These are phyloP conservation scores for Myxocyprinus asiaticus DNA, from an alignment of 2,113 vertebrate genomes.

Conservation along the genomic window DNA sequence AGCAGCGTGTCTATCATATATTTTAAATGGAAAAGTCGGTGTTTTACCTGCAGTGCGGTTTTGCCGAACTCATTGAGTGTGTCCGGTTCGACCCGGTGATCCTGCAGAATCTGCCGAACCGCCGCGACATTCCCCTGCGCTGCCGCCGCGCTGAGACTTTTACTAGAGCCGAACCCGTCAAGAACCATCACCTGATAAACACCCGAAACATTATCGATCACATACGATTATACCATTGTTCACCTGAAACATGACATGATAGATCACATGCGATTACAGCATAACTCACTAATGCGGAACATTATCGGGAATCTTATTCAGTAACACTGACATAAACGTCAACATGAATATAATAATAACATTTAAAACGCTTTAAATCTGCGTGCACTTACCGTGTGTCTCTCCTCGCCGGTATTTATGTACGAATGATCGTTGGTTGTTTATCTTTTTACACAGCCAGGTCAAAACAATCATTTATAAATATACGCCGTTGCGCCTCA, in stretches of 20 bases:
- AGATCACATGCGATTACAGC: not conserved
- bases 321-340: not conserved
- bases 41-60: conserved; percentile 85
- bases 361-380: not conserved
- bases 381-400: not conserved
- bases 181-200: conserved; percentile 79
- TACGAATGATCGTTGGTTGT: conserved; percentile 46
- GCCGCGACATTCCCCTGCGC: conserved; percentile 79
- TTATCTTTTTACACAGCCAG: conserved; percentile 27
- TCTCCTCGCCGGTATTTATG: conserved; percentile 26
- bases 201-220: conserved; percentile 23
- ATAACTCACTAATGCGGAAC: not conserved
- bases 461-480: conserved; percentile 53
- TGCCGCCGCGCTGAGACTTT: conserved; percentile 82
- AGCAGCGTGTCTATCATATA: not conserved
- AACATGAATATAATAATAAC: not conserved
- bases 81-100: conserved; percentile 80
- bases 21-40: no score
- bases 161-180: conserved; percentile 78
- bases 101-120: conserved; percentile 81
- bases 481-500: conserved; percentile 56
- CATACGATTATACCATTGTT: no score
- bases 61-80: conserved; percentile 82
- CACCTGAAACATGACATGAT: not conserved
- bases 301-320: not conserved